Percentiles rank a stretch among this genome's conserved stretches.
Conservation (phyloP, 2,113 vertebrate species). For the Sialia sialis region DNA sequence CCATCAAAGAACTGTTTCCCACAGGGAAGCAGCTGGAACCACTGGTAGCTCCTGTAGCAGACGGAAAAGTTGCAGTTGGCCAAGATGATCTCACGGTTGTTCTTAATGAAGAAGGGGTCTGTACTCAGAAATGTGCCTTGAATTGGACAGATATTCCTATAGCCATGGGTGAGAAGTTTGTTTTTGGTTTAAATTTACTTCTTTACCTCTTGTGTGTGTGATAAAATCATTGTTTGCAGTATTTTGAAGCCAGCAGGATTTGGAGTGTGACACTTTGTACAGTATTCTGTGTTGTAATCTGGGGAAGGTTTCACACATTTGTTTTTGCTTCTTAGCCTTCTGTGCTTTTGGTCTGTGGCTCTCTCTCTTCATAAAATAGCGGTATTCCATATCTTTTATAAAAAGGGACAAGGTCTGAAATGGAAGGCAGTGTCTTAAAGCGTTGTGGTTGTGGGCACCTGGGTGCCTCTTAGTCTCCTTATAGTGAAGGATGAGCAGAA, state of each 20-base stretch:
- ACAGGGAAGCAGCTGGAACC: constrained; percentile 97
- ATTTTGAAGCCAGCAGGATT: not conserved
- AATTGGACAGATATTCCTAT: constrained; percentile 99
- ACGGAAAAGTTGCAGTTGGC: constrained; percentile 95
- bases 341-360: not conserved
- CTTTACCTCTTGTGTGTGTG: not conserved
- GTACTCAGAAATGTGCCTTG: constrained; percentile 95
- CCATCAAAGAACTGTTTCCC: constrained; percentile 96
- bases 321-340: not conserved
- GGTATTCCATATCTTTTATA: not conserved
- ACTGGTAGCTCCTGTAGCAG: constrained; percentile 90
- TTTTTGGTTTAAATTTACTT: not conserved
- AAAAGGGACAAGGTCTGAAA: not conserved
- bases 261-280: not conserved
- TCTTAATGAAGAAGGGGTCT: constrained; percentile 91
- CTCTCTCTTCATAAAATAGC: not conserved
- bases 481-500: not conserved
- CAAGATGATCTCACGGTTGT: constrained; percentile 98
- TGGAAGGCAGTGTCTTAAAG: not conserved
- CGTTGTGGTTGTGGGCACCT: not conserved
- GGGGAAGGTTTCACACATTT: not conserved
- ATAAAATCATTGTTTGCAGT: not conserved
- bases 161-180: constrained; percentile 87
- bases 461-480: not conserved
- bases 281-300: not conserved